Evolutionary conservation across 2,888 invertebrate genomes (phyloP).

Genomic region (Parnassius glacialis): DNA sequence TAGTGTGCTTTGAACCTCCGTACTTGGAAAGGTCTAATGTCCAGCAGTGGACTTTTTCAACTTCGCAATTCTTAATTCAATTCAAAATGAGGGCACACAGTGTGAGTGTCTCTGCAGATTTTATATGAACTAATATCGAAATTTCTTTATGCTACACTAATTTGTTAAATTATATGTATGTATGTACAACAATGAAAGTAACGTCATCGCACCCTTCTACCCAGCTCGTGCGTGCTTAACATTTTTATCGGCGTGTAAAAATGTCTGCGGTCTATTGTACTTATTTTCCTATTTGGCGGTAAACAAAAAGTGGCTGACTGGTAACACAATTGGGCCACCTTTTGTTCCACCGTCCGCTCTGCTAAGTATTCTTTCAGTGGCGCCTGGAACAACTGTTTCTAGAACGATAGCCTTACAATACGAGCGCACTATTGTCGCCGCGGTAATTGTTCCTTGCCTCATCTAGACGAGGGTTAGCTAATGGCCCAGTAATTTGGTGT

Average conservation of each 20-base stretch:
- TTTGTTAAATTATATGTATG: neutral
- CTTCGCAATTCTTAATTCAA: too few relatives aligned
- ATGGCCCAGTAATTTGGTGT: slow-evolving; percentile 52
- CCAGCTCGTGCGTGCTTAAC: neutral
- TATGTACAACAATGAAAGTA: slow-evolving; percentile 1
- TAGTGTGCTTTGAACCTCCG: too few relatives aligned
- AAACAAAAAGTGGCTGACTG: slow-evolving; percentile 51
- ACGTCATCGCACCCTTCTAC: too few relatives aligned
- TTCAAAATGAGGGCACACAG: too few relatives aligned
- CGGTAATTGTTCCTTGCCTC: slow-evolving; percentile 60
- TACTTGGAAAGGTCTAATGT: too few relatives aligned
- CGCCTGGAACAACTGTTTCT: slow-evolving; percentile 59
- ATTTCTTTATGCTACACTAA: neutral
- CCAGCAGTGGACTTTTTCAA: too few relatives aligned
- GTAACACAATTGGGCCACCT: slow-evolving; percentile 60
- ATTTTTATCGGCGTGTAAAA: slow-evolving; percentile 20
- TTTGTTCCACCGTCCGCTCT: slow-evolving; percentile 51
- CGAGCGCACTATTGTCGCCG: slow-evolving; percentile 57
- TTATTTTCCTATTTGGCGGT: slow-evolving; percentile 51
- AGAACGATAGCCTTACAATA: slow-evolving; percentile 59
- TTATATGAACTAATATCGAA: neutral
- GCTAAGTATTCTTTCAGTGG: slow-evolving; percentile 50
- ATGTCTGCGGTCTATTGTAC: slow-evolving; percentile 47
- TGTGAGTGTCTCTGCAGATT: neutral
- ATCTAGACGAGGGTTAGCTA: slow-evolving; percentile 56